phyloP scores from a whole-genome alignment of 2,797 vertebrate genomes.

The Coregonus suidteri region DNA sequence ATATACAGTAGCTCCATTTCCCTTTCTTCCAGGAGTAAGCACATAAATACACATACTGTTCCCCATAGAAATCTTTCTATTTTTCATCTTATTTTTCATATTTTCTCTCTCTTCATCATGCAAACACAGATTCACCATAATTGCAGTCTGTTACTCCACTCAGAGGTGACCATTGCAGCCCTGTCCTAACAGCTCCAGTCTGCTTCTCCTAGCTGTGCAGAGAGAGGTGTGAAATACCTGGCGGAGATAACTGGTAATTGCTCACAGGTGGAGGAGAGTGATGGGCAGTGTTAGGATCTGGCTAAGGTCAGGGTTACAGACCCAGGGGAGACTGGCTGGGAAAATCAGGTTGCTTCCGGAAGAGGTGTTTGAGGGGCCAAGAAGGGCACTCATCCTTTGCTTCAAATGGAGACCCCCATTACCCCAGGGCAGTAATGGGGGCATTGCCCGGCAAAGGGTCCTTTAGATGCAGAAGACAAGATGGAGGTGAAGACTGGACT shows the following conservation, averaged over 20 bases:
- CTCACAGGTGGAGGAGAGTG: conserved; percentile 52
- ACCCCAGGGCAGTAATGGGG: background rate
- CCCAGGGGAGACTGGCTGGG: conserved; percentile 32
- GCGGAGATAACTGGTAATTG: conserved; percentile 52
- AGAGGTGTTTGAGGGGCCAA: background rate
- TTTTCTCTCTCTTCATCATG: background rate
- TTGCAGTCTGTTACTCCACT: background rate
- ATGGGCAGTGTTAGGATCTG: conserved; percentile 44
- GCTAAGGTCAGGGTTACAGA: conserved; percentile 20
- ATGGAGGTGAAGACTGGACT: background rate
- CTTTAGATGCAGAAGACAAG: background rate
- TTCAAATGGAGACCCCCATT: conserved; percentile 3
- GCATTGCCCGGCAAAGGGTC: no score
- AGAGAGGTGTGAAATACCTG: conserved; percentile 36
- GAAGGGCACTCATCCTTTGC: conserved; percentile 4
- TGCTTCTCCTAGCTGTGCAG: background rate
- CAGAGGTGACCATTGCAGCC: background rate
- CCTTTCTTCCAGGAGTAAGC: background rate
- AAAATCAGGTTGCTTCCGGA: background rate
- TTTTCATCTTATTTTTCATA: background rate
- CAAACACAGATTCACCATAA: background rate
- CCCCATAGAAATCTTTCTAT: background rate
- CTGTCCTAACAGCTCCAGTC: background rate
- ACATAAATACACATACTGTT: background rate
- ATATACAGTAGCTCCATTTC: background rate